Evolutionary conservation across 92 coral and sea anemone genomes (phyloP), one percentile per base, ranked within the genome.

Genomic region (Nematostella vectensis): DNA sequence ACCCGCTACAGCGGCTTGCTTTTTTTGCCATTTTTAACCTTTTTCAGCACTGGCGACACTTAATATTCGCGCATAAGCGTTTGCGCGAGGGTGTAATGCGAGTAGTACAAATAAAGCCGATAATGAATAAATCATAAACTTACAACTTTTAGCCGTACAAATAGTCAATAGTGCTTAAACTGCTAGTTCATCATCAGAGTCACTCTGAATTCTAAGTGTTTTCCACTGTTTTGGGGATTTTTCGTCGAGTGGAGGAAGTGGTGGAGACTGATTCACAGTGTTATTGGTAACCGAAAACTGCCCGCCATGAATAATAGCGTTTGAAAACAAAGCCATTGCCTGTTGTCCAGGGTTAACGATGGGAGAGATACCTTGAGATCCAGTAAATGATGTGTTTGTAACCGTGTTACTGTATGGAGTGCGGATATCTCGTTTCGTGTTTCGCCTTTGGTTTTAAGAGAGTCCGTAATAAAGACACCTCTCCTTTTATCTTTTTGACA

Each of bases 401-500:
- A 29, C 26, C 55, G 2, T 25, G 55, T n/a, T n/a, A n/a, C 4
- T 50, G 55, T 26, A 54, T 25, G 59, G 40, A 54, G 59, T 54
- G 59, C 58, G 27, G 49, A 54, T 39, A 43, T 49, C 30, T 62
- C 58, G 48, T 47, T 29, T 3, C 65, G 30, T 36, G 60, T 64
- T 53, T 64, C 70, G 11, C 63, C 44, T 65, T 65, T 65, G 23
- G 29, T 23, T 54, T 39, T 10, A 31, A 54, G 43, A 42, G 55
- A 54, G 0, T 11, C 57, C 4, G 21, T 44, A 56, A 47, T 48
- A 64, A 31, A 21, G 61, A 27, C 2, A 53, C 39, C 9, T 68
- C 74, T 48, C 58, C 40, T 57, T 33, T 58, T 2, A 65, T 68
- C 54, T 68, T 68, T 31, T 57, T 68, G 40, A 33, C 40, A 33